Evolutionary conservation across 2,113 vertebrate species (phyloP).

Genomic region (Naja naja): DNA sequence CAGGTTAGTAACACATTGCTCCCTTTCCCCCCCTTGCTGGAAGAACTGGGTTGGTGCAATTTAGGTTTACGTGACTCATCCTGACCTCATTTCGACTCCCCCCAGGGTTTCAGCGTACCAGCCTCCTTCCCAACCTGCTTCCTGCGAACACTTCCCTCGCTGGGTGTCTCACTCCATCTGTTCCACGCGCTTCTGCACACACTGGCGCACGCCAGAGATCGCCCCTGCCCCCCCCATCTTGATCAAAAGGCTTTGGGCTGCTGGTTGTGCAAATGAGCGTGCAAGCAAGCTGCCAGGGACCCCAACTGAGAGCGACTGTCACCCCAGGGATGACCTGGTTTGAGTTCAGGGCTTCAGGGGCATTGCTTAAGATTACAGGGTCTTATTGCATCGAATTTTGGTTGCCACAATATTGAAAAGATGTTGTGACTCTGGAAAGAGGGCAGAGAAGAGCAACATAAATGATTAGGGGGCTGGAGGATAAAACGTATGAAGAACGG

Average conservation of each 20-base stretch:
- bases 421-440: not conserved
- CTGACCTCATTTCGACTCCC: not conserved
- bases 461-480: not conserved
- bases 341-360: not conserved
- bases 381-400: not conserved
- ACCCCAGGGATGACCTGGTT: not conserved
- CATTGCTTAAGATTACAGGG: not conserved
- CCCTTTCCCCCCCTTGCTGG: not conserved
- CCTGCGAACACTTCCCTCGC: slow-evolving; percentile 6
- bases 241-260: not conserved
- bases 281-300: not conserved
- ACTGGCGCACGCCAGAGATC: not conserved
- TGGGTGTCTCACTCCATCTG: slow-evolving; percentile 17
- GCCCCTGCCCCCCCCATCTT: not conserved
- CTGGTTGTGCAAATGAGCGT: not conserved
- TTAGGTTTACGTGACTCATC: slow-evolving; percentile 1
- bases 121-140: not conserved
- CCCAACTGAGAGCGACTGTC: not conserved
- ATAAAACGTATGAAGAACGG: not conserved
- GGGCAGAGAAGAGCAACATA: not conserved
- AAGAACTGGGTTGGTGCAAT: not conserved
- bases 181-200: not conserved
- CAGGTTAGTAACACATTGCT: slow-evolving; percentile 15
- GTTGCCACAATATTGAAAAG: not conserved
- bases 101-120: not conserved